Evolutionary conservation across 1,140 invertebrate genomes (phyloP).

Genomic region (Drosophila yakuba): DNA sequence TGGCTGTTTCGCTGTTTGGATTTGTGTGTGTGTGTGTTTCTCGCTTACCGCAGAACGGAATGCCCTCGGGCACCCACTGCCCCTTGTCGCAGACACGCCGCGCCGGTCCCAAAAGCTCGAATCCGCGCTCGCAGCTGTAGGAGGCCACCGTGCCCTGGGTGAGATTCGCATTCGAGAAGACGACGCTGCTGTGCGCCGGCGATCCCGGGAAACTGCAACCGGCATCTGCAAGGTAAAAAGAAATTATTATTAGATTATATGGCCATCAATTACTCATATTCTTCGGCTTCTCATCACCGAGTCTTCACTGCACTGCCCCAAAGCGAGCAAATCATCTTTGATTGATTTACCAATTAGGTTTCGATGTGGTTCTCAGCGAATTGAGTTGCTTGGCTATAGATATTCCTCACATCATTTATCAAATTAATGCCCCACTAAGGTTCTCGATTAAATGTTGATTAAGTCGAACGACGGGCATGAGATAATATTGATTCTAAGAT

Average conservation of each 20-base stretch:
- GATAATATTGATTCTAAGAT: conserved; percentile 3
- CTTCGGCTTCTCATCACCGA: conserved; percentile 1
- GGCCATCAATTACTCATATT: conserved; percentile 24
- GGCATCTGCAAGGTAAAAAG: conserved; percentile 48
- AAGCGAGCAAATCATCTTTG: conserved; percentile 12
- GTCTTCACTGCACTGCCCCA: neutral
- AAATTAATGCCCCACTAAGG: too few species aligned
- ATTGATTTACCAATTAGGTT: conserved; percentile 48
- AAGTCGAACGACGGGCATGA: neutral
- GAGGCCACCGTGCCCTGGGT: conserved; percentile 90
- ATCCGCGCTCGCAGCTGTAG: conserved; percentile 95
- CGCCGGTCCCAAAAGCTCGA: conserved; percentile 94
- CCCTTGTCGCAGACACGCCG: conserved; percentile 92
- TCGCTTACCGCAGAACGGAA: conserved; percentile 97
- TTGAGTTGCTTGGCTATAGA: neutral
- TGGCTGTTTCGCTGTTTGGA: conserved; percentile 20
- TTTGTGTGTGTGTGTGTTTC: neutral
- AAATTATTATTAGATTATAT: conserved; percentile 13
- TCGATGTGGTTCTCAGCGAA: conserved; percentile 1
- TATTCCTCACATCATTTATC: conserved; percentile 8
- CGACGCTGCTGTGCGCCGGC: conserved; percentile 93
- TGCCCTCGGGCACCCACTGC: conserved; percentile 95
- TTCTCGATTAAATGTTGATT: conserved; percentile 1
- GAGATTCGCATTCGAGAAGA: conserved; percentile 90
- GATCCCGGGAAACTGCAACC: conserved; percentile 95